These are phyloP conservation scores for Carcina quercana DNA, from an alignment of 2,888 invertebrate genomes.

Conservation along the genomic window DNA sequence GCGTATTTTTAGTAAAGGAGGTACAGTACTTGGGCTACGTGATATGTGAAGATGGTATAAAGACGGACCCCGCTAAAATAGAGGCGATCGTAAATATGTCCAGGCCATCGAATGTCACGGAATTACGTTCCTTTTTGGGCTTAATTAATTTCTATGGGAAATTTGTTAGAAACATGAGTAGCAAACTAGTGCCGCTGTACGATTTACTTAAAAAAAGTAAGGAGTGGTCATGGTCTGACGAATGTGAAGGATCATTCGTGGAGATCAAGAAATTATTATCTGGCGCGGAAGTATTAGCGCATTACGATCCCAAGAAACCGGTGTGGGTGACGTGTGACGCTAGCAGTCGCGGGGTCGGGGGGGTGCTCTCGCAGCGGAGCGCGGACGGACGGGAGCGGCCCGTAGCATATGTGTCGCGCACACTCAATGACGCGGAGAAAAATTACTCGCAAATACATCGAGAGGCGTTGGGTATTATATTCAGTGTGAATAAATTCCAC, in stretches of 20 bases:
- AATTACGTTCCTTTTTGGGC: too few species aligned
- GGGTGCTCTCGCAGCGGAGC: neutral
- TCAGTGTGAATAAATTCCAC: neutral
- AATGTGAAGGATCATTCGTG: neutral
- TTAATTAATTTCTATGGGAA: constrained; percentile 1
- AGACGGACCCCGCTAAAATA: neutral
- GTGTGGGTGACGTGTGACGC: constrained; percentile 5
- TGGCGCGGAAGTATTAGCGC: constrained; percentile 2
- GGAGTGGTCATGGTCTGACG: neutral
- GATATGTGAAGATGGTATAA: neutral
- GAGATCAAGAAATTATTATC: neutral
- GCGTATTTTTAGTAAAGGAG: neutral
- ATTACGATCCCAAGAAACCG: constrained; percentile 1
- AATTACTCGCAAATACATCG: constrained; percentile 7
- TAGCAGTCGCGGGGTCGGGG: neutral
- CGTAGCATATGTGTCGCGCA: constrained; percentile 8
- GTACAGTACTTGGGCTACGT: neutral
- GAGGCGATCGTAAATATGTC: neutral
- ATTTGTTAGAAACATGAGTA: neutral
- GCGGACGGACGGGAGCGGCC: constrained; percentile 6
- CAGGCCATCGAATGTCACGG: neutral
- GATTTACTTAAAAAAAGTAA: neutral
- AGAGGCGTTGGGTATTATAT: constrained; percentile 11
- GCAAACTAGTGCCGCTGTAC: neutral
- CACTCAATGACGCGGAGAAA: constrained; percentile 4